These are phyloP conservation scores for Drosophila kuntzei DNA, from an alignment of 2,888 invertebrate species.

Conservation along the genomic window DNA sequence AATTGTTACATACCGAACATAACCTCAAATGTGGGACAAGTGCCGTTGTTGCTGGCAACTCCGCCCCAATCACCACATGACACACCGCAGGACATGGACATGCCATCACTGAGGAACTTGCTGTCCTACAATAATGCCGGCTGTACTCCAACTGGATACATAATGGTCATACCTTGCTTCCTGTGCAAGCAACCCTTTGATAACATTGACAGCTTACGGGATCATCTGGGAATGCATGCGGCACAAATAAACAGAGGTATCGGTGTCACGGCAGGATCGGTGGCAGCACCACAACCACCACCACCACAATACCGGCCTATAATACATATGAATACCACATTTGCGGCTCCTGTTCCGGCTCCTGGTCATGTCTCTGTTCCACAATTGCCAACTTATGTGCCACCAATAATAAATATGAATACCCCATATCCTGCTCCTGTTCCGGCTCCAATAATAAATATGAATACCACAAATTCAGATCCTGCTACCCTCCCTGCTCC, in stretches of 20 bases:
- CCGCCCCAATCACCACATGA: slow-evolving; percentile 52
- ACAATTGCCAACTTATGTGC: not conserved
- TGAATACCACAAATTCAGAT: not conserved
- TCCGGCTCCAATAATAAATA: not conserved
- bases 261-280: not conserved
- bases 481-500: too few species aligned
- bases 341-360: not conserved
- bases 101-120: slow-evolving; percentile 44
- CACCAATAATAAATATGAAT: not conserved
- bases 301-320: not conserved
- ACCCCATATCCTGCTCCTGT: not conserved
- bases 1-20: not conserved
- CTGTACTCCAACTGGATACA: not conserved
- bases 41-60: slow-evolving; percentile 36
- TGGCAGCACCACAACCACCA: not conserved
- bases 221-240: slow-evolving; percentile 44
- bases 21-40: not conserved
- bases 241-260: not conserved
- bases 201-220: slow-evolving; percentile 29
- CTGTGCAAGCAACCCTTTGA: slow-evolving; percentile 52
- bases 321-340: not conserved
- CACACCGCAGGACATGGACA: slow-evolving; percentile 8
- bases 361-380: not conserved
- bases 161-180: slow-evolving; percentile 32
- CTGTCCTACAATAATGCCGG: slow-evolving; percentile 6